Conservation (phyloP, 2,888 invertebrate species). For the Lasioglossum vierecki region DNA sequence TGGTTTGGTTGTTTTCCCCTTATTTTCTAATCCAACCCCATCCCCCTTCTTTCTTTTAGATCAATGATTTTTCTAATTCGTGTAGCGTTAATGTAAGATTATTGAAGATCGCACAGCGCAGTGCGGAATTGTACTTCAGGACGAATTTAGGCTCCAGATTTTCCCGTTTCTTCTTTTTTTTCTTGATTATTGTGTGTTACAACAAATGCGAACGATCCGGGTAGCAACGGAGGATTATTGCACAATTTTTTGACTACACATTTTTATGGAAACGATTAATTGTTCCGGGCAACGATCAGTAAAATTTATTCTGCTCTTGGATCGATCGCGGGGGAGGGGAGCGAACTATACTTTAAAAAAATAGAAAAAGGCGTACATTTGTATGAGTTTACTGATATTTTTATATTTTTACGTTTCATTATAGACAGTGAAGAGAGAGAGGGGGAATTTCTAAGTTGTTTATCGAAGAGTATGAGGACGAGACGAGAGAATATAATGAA, state of each 20-base stretch:
- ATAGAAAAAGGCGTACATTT: conserved; percentile 5
- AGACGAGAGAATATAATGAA: conserved; percentile 24
- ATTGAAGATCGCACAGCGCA: conserved; percentile 6
- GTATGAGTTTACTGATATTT: conserved; percentile 42
- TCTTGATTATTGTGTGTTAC: background rate
- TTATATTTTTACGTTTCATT: conserved; percentile 53
- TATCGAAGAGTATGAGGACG: conserved; percentile 30
- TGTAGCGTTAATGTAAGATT: conserved; percentile 26
- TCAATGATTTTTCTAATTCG: background rate
- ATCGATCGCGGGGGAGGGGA: background rate
- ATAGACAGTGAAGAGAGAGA: conserved; percentile 36
- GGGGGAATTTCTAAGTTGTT: conserved; percentile 26
- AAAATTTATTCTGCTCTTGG: conserved; percentile 19
- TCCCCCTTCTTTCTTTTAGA: background rate
- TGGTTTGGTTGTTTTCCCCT: background rate
- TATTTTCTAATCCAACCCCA: background rate
- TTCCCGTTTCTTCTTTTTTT: background rate
- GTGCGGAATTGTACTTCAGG: conserved; percentile 33
- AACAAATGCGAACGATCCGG: background rate
- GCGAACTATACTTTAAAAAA: background rate
- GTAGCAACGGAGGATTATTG: background rate
- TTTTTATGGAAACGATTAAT: background rate
- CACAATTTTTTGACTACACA: background rate
- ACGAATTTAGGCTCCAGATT: conserved; percentile 20
- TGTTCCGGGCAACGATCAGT: background rate